A percentile compares a stretch with the other conserved stretches of the same genome.
phyloP scores from a whole-genome alignment of 2,797 vertebrate species.

The Gouania willdenowi region DNA sequence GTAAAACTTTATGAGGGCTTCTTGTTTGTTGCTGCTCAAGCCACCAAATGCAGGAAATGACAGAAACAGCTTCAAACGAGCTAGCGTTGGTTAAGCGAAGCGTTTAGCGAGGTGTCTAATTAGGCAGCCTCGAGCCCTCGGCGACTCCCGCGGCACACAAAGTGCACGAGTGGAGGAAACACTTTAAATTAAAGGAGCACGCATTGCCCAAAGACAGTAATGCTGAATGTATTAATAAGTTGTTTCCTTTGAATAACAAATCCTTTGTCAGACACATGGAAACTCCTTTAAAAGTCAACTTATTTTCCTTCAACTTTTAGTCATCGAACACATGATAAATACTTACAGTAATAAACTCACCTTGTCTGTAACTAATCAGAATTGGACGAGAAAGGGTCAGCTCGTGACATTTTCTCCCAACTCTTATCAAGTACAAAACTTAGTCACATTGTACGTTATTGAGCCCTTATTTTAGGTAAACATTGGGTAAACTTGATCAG shows the following conservation, averaged over 20 bases:
- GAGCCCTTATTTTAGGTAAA: no score
- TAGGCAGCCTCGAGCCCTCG: conserved; percentile 54
- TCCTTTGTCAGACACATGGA: conserved; percentile 54
- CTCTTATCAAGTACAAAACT: no score
- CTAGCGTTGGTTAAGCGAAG: conserved; percentile 13
- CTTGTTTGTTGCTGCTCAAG: conserved; percentile 3
- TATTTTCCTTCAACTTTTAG: conserved; percentile 28
- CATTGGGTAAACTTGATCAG: no score
- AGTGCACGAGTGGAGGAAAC: conserved; percentile 58
- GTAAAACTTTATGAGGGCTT: no score
- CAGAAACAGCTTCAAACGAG: conserved; percentile 22
- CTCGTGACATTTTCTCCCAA: no score
- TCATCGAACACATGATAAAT: neutral
- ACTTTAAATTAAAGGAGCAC: conserved; percentile 64
- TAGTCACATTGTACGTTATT: no score
- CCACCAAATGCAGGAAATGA: conserved; percentile 17
- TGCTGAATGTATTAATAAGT: no score
- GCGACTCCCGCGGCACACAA: conserved; percentile 46
- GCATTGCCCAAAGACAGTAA: no score
- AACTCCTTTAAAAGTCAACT: conserved; percentile 34
- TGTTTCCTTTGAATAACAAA: no score
- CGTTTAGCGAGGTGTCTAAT: conserved; percentile 49
- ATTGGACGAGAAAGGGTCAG: conserved; percentile 38
- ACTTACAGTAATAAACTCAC: no score
- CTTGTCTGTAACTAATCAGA: conserved; percentile 51